phyloP scores from a whole-genome alignment of 2,797 vertebrate genomes.

The Limnodromus scolopaceus region DNA sequence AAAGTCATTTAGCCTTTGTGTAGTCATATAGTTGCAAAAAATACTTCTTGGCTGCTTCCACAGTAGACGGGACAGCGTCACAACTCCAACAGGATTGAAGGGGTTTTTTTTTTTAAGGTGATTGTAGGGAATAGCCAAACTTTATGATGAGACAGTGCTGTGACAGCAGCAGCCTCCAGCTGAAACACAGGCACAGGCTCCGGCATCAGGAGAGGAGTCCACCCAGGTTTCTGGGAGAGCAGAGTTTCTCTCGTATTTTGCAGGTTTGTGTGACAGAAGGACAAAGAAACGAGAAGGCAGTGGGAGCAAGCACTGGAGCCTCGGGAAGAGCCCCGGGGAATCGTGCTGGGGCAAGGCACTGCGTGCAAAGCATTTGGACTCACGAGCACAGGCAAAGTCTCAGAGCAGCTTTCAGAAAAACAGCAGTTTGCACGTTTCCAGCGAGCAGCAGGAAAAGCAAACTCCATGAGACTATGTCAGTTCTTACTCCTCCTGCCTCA shows the following conservation, averaged over 20 bases:
- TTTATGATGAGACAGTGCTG: background rate
- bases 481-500: background rate
- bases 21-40: background rate
- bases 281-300: background rate
- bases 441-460: background rate
- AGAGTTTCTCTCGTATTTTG: background rate
- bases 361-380: accelerated
- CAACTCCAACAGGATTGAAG: background rate
- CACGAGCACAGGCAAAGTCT: accelerated
- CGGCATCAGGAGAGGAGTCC: background rate
- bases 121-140: background rate
- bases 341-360: background rate
- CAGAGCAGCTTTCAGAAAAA: background rate
- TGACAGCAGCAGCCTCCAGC: background rate
- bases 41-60: background rate
- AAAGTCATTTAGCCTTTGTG: accelerated
- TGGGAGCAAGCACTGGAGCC: background rate
- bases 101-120: accelerated
- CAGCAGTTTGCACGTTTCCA: background rate
- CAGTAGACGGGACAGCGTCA: accelerated
- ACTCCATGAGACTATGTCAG: background rate
- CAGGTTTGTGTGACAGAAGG: background rate
- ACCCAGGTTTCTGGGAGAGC: background rate
- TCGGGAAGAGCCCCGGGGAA: accelerated
- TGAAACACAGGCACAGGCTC: background rate